These are phyloP conservation scores for Diadema setosum DNA, from an alignment of 35 echinoderm and acorn worm genomes.

Conservation along the genomic window DNA sequence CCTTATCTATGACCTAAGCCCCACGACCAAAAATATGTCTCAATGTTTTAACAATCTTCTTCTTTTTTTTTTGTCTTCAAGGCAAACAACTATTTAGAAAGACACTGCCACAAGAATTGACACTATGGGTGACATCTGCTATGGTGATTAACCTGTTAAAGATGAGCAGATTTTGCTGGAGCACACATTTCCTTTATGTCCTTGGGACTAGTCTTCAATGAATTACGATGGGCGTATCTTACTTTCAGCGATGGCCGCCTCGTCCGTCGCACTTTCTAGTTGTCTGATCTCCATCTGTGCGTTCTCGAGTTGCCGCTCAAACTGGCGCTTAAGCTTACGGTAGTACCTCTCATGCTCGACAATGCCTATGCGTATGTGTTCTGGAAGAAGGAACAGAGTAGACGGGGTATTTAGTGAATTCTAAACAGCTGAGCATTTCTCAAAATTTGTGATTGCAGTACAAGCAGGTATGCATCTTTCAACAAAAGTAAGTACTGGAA, in stretches of 20 bases:
- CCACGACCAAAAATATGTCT: too few species aligned
- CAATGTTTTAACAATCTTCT: too few species aligned
- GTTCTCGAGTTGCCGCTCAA: neutral
- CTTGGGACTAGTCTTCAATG: too few species aligned
- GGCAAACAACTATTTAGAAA: neutral
- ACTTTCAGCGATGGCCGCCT: neutral
- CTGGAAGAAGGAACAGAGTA: neutral
- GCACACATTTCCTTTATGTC: too few species aligned
- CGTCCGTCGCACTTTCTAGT: neutral
- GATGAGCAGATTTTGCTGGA: neutral
- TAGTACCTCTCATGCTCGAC: constrained; percentile 33
- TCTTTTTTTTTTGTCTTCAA: neutral
- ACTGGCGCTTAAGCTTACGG: constrained; percentile 23
- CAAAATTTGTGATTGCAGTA: too few species aligned
- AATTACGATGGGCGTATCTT: too few species aligned
- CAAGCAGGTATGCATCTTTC: too few species aligned
- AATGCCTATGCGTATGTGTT: constrained; percentile 9
- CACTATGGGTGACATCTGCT: neutral
- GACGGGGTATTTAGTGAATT: too few species aligned
- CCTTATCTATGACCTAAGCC: too few species aligned
- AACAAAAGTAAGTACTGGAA: too few species aligned
- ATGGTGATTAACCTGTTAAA: neutral
- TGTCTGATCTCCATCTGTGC: neutral
- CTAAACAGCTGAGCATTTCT: too few species aligned
- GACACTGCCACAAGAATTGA: neutral